Evolutionary conservation across 23 tunicate genomes (phyloP).

Genomic region (Halocynthia roretzi): DNA sequence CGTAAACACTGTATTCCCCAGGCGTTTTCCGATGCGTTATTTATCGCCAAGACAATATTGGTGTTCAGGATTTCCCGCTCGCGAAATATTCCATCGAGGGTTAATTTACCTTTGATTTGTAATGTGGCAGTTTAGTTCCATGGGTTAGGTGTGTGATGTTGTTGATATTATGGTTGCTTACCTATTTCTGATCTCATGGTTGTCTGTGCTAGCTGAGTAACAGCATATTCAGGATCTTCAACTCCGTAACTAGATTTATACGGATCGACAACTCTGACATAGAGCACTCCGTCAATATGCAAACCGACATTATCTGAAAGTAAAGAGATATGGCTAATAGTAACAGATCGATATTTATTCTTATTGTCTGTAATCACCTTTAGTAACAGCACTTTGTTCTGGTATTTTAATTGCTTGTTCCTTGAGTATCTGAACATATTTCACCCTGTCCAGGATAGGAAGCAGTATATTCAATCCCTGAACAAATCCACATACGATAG

Average conservation of each 20-base stretch:
- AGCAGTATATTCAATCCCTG: conserved; percentile 86
- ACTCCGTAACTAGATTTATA: conserved; percentile 93
- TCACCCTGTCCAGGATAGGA: conserved; percentile 70
- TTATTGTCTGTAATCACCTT: conserved; percentile 36
- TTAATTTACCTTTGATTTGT: conserved; percentile 52
- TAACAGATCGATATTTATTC: neutral
- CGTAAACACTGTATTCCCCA: conserved; percentile 95
- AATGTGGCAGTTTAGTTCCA: too few relatives aligned
- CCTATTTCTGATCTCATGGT: conserved; percentile 99
- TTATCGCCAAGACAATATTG: conserved; percentile 85
- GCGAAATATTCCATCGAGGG: conserved; percentile 88
- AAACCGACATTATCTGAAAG: conserved; percentile 82
- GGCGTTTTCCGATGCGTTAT: conserved; percentile 81
- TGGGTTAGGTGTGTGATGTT: too few relatives aligned
- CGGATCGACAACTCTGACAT: conserved; percentile 92
- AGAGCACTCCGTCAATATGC: conserved; percentile 95
- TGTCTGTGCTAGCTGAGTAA: conserved; percentile 96
- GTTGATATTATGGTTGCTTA: neutral
- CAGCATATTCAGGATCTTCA: conserved; percentile 96
- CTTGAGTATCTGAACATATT: conserved; percentile 89
- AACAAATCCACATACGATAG: neutral
- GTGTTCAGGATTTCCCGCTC: conserved; percentile 82
- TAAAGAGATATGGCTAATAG: neutral
- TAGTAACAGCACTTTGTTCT: conserved; percentile 97
- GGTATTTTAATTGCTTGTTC: conserved; percentile 97